A percentile compares a stretch with the other conserved stretches of the same genome.
phyloP scores from a whole-genome alignment of 2,888 invertebrate species.

The Lapara coniferarum region DNA sequence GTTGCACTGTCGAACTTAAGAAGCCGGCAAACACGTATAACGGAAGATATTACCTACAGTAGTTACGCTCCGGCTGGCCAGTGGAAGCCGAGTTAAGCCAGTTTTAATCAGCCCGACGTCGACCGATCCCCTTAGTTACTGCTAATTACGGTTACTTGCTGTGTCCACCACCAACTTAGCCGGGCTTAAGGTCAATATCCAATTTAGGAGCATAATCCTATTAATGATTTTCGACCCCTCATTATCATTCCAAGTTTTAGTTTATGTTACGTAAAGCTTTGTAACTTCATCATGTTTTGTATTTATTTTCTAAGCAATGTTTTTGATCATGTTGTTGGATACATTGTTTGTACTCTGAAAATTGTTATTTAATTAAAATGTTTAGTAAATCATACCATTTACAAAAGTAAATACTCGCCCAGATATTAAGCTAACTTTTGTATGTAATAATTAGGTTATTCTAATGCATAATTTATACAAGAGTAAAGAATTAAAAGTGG shows the following conservation, averaged over 20 bases:
- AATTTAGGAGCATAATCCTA: conserved; percentile 75
- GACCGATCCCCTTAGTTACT: conserved; percentile 71
- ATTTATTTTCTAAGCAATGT: neutral
- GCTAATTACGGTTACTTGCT: conserved; percentile 76
- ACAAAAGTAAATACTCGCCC: too few relatives aligned
- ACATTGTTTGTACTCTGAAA: too few relatives aligned
- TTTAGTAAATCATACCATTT: too few relatives aligned
- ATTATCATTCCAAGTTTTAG: conserved; percentile 53
- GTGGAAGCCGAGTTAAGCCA: conserved; percentile 34
- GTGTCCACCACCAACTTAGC: conserved; percentile 73
- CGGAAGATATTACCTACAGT: conserved; percentile 34
- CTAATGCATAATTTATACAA: too few relatives aligned
- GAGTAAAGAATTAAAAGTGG: too few relatives aligned
- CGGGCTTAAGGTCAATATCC: conserved; percentile 74
- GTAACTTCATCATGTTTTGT: neutral
- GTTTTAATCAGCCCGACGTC: conserved; percentile 46
- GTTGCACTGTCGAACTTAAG: neutral
- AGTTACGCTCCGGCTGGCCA: conserved; percentile 50
- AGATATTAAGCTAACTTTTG: too few relatives aligned
- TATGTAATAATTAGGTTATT: too few relatives aligned
- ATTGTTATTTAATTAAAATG: too few relatives aligned
- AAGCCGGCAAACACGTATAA: neutral
- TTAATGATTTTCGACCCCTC: conserved; percentile 69
- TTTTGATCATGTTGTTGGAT: neutral
- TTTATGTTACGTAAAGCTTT: conserved; percentile 2